phyloP scores from a whole-genome alignment of 2,113 vertebrate genomes.

The Trichomycterus rosablanca region DNA sequence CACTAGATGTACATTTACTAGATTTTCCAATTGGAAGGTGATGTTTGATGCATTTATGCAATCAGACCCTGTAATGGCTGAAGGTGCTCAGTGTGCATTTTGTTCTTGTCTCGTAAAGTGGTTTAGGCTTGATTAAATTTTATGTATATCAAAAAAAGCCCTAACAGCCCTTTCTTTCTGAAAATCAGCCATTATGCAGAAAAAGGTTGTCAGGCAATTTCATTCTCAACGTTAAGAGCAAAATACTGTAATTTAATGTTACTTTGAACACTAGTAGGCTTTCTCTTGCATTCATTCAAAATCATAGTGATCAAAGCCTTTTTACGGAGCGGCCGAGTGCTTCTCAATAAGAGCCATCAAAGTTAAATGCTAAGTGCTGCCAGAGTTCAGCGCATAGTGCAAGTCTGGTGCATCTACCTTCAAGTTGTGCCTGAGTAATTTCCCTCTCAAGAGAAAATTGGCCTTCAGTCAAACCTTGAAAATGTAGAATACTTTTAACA shows the following conservation, averaged over 20 bases:
- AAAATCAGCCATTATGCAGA: conserved; percentile 25
- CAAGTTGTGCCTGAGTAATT: conserved; percentile 7
- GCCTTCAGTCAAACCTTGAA: conserved; percentile 2
- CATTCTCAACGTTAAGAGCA: conserved; percentile 34
- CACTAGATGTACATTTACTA: conserved; percentile 17
- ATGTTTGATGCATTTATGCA: conserved; percentile 16
- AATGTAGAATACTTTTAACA: conserved; percentile 11
- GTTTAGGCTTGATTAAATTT: conserved; percentile 16
- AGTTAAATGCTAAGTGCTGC: conserved; percentile 34
- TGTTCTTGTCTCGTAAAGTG: conserved; percentile 18
- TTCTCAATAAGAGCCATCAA: conserved; percentile 33
- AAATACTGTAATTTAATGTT: conserved; percentile 40
- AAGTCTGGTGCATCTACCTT: conserved; percentile 19
- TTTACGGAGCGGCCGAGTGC: conserved; percentile 24
- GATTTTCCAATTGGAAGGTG: conserved; percentile 6
- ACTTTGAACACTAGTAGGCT: conserved; percentile 31
- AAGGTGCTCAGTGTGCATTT: conserved; percentile 7
- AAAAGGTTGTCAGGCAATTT: conserved; percentile 29
- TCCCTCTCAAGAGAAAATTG: conserved; percentile 6
- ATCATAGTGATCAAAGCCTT: conserved; percentile 35
- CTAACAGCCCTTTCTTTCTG: background rate
- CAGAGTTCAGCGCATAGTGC: conserved; percentile 8
- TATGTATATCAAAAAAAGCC: conserved; percentile 1
- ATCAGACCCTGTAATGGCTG: conserved; percentile 8
- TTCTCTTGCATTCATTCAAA: conserved; percentile 28